phyloP scores from a whole-genome alignment of 2,888 invertebrate genomes.

The Margaritifera margaritifera region DNA sequence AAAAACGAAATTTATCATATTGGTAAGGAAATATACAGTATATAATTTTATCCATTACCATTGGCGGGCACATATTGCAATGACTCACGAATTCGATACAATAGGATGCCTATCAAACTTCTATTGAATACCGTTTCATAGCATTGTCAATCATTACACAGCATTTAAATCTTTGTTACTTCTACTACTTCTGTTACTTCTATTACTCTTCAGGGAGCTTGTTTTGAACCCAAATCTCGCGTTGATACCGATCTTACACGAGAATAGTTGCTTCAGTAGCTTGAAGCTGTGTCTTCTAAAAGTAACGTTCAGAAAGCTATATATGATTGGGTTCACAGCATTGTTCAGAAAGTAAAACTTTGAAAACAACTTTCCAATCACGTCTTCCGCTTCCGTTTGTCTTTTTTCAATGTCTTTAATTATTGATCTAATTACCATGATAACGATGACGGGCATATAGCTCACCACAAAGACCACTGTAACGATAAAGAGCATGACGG shows the following conservation, averaged over 20 bases:
- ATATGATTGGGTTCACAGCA: conserved; percentile 45
- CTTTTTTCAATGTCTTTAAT: conserved; percentile 34
- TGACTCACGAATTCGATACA: no score
- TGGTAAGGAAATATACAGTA: no score
- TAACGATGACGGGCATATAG: conserved; percentile 39
- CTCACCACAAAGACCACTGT: conserved; percentile 46
- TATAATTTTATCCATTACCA: no score
- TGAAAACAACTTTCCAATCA: conserved; percentile 42
- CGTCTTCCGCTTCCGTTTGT: conserved; percentile 32
- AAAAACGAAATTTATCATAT: no score
- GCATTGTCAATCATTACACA: no score
- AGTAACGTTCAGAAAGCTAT: conserved; percentile 42
- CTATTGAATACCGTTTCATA: no score
- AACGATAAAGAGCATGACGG: conserved; percentile 39
- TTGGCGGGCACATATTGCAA: no score
- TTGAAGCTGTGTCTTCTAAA: conserved; percentile 36
- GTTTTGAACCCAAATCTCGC: conserved; percentile 20
- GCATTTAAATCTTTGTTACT: conserved; percentile 28
- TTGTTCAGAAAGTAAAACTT: conserved; percentile 45
- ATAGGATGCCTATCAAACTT: no score
- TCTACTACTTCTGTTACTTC: conserved; percentile 28
- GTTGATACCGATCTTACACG: conserved; percentile 15
- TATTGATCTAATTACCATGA: conserved; percentile 39
- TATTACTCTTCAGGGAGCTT: conserved; percentile 30
- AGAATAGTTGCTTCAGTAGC: conserved; percentile 23